Evolutionary conservation across 2,113 vertebrate species (phyloP).

Genomic region (Glaucidium brasilianum): DNA sequence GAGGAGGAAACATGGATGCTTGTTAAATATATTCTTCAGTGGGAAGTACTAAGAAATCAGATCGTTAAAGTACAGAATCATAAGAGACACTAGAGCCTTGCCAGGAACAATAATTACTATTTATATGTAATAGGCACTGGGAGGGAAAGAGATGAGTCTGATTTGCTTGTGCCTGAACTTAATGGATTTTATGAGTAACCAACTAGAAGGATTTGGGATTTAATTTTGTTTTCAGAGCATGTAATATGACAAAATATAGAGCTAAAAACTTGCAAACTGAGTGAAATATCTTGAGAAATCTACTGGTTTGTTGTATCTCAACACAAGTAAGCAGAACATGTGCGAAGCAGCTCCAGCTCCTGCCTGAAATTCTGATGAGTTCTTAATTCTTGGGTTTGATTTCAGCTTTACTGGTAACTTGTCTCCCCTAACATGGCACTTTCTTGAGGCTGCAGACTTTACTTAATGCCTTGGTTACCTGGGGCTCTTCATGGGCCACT

Average conservation of each 20-base stretch:
- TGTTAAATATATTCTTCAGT: slow-evolving; percentile 63
- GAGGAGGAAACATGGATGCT: slow-evolving; percentile 58
- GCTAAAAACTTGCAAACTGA: slow-evolving; percentile 21
- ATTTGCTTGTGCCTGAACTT: slow-evolving; percentile 51
- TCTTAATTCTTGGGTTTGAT: background rate
- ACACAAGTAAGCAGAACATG: background rate
- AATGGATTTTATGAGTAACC: slow-evolving; percentile 59
- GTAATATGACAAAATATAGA: slow-evolving; percentile 49
- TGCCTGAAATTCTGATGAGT: background rate
- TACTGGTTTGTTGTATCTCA: slow-evolving; percentile 43
- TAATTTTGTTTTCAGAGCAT: slow-evolving; percentile 45
- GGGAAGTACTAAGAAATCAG: slow-evolving; percentile 57
- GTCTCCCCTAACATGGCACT: background rate
- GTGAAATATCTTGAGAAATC: slow-evolving; percentile 70
- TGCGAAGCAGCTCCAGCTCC: background rate
- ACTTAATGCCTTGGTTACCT: background rate
- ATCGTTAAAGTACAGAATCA: slow-evolving; percentile 58
- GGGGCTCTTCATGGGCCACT: background rate
- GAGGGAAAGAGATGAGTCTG: slow-evolving; percentile 50
- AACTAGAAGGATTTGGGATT: slow-evolving; percentile 55
- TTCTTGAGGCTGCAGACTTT: background rate
- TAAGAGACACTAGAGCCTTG: slow-evolving; percentile 52
- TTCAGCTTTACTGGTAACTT: background rate
- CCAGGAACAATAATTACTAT: slow-evolving; percentile 67
- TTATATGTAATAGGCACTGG: slow-evolving; percentile 59